phyloP scores from a whole-genome alignment of 2,797 vertebrate species.

The Dryobates pubescens region DNA sequence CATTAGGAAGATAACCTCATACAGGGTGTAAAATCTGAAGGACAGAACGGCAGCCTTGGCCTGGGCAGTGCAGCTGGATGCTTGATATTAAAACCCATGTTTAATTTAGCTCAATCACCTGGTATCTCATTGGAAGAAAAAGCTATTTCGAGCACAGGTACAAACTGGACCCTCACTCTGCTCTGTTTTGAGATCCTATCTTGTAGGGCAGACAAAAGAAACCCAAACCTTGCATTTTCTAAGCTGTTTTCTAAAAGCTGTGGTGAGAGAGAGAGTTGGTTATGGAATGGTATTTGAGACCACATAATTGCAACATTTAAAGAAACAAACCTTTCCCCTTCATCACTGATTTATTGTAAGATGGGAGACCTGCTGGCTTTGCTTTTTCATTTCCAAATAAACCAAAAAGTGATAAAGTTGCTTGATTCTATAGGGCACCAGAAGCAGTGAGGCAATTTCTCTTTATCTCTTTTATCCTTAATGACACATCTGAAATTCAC shows the following conservation, averaged over 20 bases:
- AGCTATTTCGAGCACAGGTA: neutral
- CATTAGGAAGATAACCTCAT: neutral
- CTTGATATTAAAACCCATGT: neutral
- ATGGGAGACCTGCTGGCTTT: neutral
- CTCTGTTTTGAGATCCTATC: neutral
- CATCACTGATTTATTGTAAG: neutral
- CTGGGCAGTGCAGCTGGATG: neutral
- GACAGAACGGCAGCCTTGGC: neutral
- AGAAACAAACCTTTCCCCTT: slow-evolving; percentile 8
- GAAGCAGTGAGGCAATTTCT: neutral
- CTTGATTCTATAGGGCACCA: neutral
- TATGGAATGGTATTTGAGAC: slow-evolving; percentile 7
- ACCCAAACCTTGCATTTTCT: neutral
- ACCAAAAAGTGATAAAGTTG: neutral
- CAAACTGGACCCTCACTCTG: neutral
- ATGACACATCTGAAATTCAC: slow-evolving; percentile 4
- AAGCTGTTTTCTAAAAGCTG: neutral
- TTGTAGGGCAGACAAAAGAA: neutral
- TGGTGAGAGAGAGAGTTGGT: neutral
- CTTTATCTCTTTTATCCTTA: neutral
- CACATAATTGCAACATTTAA: neutral
- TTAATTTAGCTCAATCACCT: neutral
- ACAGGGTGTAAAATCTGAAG: neutral
- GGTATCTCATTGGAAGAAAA: neutral
- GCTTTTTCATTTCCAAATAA: slow-evolving; percentile 21